Evolutionary conservation across 2,888 invertebrate species (phyloP).

Genomic region (Heteromyza rotundicornis): DNA sequence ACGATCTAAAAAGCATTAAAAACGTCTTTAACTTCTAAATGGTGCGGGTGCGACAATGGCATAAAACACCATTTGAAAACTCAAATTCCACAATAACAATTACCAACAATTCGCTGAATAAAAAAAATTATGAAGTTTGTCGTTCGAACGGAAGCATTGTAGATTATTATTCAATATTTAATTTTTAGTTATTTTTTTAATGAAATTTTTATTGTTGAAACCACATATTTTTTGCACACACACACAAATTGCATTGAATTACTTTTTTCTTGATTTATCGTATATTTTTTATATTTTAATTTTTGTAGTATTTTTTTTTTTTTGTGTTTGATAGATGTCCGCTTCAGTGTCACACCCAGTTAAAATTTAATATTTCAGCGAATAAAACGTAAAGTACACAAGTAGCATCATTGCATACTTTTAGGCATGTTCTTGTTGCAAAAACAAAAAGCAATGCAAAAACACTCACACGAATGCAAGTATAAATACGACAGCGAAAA

Average conservation of each 20-base stretch:
- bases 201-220: neutral
- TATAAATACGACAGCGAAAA: neutral
- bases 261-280: neutral
- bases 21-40: no score
- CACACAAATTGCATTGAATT: neutral
- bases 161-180: neutral
- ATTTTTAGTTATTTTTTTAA: slow-evolving; percentile 6
- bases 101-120: no score
- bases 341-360: slow-evolving; percentile 49
- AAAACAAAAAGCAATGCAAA: slow-evolving; percentile 24
- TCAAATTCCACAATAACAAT: no score
- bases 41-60: neutral
- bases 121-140: no score
- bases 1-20: no score
- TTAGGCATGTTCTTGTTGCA: slow-evolving; percentile 39
- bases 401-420: slow-evolving; percentile 46
- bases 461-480: slow-evolving; percentile 34
- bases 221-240: no score
- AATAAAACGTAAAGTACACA: slow-evolving; percentile 38
- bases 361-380: slow-evolving; percentile 46
- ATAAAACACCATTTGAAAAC: no score
- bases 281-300: neutral
- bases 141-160: no score
- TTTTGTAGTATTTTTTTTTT: neutral
- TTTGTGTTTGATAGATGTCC: slow-evolving; percentile 6